These are phyloP conservation scores for Liopterus haemorrhoidalis DNA, from an alignment of 2,888 invertebrate genomes.

Conservation along the genomic window DNA sequence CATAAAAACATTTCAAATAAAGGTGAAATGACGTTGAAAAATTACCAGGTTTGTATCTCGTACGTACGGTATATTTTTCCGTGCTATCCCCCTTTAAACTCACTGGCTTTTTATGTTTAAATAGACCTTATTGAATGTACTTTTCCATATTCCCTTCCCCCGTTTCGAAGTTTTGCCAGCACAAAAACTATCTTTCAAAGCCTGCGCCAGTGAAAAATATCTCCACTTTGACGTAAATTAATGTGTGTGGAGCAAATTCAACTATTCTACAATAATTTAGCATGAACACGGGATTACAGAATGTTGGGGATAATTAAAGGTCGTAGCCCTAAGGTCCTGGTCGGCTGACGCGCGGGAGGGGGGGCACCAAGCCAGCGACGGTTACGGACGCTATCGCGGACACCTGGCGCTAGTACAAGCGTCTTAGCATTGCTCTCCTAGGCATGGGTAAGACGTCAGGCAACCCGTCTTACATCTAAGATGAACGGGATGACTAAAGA, in stretches of 20 bases:
- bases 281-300: constrained; percentile 41
- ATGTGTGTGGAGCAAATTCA: constrained; percentile 48
- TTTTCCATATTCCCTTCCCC: constrained; percentile 33
- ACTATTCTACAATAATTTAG: constrained; percentile 47
- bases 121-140: constrained; percentile 41
- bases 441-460: no score
- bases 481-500: no score
- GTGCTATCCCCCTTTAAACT: constrained; percentile 33
- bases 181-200: constrained; percentile 49
- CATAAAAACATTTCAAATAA: constrained; percentile 42
- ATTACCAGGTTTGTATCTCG: constrained; percentile 40
- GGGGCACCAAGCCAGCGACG: no score
- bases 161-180: constrained; percentile 40
- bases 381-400: no score
- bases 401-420: no score
- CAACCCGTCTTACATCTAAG: no score
- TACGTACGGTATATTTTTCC: constrained; percentile 43
- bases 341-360: not conserved
- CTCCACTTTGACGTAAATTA: constrained; percentile 49
- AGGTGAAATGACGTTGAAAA: constrained; percentile 44
- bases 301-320: constrained; percentile 23
- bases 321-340: constrained; percentile 19
- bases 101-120: constrained; percentile 45
- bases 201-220: constrained; percentile 47
- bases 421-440: no score